phyloP scores from a whole-genome alignment of 1,140 invertebrate genomes.

The Ectropis grisescens region DNA sequence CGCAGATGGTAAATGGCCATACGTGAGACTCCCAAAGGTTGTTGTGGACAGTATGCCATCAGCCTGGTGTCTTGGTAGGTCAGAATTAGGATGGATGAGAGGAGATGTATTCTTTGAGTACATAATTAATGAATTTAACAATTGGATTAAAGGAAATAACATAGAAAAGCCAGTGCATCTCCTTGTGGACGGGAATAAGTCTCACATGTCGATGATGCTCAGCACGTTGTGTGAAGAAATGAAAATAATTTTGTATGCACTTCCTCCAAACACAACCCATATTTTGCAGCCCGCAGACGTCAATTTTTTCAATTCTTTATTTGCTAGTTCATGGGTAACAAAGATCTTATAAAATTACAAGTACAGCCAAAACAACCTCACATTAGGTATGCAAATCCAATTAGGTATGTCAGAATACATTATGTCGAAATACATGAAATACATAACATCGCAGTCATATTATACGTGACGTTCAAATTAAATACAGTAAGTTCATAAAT shows the following conservation, averaged over 20 bases:
- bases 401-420: no score
- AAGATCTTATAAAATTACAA: no score
- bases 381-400: no score
- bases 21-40: constrained; percentile 13
- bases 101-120: constrained; percentile 51
- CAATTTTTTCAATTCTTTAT: no score
- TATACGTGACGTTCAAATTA: no score
- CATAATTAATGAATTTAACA: constrained; percentile 37
- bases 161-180: constrained; percentile 19
- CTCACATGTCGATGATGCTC: constrained; percentile 36
- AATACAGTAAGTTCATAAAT: no score
- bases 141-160: constrained; percentile 28
- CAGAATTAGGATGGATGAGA: constrained; percentile 50
- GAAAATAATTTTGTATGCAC: constrained; percentile 46
- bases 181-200: constrained; percentile 54
- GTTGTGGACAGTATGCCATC: constrained; percentile 26
- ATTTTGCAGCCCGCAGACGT: constrained; percentile 56
- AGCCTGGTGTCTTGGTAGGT: constrained; percentile 34
- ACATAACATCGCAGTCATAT: no score
- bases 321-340: no score
- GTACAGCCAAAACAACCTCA: no score
- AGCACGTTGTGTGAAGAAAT: constrained; percentile 41
- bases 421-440: no score
- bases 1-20: no score
- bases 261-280: constrained; percentile 54